phyloP scores from a whole-genome alignment of 2,113 vertebrate genomes.

The Cygnus buccinator region DNA sequence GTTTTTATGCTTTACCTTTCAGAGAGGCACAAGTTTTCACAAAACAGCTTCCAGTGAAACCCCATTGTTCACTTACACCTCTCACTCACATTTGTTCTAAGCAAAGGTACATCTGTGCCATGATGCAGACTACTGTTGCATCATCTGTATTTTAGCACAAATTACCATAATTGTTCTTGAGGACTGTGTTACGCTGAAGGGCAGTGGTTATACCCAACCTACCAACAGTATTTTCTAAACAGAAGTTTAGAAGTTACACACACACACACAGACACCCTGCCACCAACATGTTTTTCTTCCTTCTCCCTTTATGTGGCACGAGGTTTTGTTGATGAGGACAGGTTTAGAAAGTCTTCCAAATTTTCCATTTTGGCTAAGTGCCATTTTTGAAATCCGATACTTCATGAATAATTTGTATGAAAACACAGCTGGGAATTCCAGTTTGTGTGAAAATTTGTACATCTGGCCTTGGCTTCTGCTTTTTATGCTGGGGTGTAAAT shows the following conservation, averaged over 20 bases:
- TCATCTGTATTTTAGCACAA: neutral
- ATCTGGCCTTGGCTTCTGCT: slow-evolving; percentile 37
- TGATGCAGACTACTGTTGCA: neutral
- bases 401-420: slow-evolving; percentile 39
- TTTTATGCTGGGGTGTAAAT: slow-evolving; percentile 21
- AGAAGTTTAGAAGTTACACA: neutral
- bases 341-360: slow-evolving; percentile 5
- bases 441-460: slow-evolving; percentile 11
- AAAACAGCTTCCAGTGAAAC: neutral
- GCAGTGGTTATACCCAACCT: neutral
- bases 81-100: neutral
- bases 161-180: neutral
- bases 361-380: slow-evolving; percentile 14
- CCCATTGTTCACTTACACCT: neutral
- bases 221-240: neutral
- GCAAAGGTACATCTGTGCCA: neutral
- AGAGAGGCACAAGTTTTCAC: neutral
- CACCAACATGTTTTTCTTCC: neutral
- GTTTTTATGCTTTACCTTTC: neutral
- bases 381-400: slow-evolving; percentile 30
- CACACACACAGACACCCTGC: neutral
- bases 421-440: slow-evolving; percentile 56
- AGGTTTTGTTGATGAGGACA: slow-evolving; percentile 12
- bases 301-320: neutral
- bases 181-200: neutral